Conservation (phyloP, 2,797 vertebrate genomes). For the Psittacula echo region DNA sequence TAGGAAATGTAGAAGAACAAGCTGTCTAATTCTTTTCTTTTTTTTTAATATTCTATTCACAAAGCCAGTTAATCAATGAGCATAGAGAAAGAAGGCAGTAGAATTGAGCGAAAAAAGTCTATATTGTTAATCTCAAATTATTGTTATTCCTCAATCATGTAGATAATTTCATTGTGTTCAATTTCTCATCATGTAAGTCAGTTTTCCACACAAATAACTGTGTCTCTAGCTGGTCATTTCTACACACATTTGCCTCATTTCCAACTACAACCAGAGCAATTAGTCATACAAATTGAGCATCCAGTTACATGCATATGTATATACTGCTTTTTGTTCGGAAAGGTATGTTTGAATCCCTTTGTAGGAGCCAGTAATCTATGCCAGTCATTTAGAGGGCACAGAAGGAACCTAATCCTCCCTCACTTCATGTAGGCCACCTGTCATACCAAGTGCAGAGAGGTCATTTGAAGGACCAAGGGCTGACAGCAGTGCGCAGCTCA, state of each 20-base stretch:
- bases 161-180: constrained; percentile 8
- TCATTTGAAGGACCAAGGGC: constrained; percentile 43
- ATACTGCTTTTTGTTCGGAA: constrained; percentile 38
- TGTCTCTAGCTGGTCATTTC: constrained; percentile 18
- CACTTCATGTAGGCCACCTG: constrained; percentile 48
- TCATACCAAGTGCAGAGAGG: constrained; percentile 42
- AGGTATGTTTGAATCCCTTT: constrained; percentile 60
- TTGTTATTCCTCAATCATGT: background rate
- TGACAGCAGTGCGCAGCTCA: constrained; percentile 22
- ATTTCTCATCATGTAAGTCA: background rate
- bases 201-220: background rate
- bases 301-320: constrained; percentile 56
- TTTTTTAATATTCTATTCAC: background rate
- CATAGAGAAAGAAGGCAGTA: background rate
- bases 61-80: background rate
- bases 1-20: background rate
- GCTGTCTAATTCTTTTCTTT: background rate
- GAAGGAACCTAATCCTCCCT: constrained; percentile 61
- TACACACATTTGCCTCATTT: constrained; percentile 11
- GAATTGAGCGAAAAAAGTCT: background rate
- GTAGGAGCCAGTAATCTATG: constrained; percentile 46
- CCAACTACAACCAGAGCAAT: constrained; percentile 25
- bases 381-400: constrained; percentile 53
- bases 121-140: background rate
- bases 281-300: constrained; percentile 57